Evolutionary conservation across 2,113 vertebrate species (phyloP), one percentile per base, ranked within the genome.

Genomic region (Podarcis raffonei): DNA sequence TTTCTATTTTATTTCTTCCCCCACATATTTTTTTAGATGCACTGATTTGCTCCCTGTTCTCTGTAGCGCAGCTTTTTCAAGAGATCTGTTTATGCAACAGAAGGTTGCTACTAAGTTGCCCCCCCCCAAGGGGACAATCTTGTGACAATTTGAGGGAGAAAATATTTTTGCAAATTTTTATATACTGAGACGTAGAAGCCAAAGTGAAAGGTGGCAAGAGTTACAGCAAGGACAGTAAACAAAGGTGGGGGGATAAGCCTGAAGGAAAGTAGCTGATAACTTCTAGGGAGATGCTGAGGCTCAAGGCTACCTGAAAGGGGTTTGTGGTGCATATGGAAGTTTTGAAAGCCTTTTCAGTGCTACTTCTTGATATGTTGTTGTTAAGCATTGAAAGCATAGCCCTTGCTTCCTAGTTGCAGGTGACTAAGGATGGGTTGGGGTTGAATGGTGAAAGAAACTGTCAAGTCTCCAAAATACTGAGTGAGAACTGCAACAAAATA

Each of bases 11-110:
- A 37, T 53, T 68, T 59, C 23, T 84, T 75, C 15, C 20, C 42
- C 53, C 15, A 32, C 68, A 79, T 68, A 86, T 86, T 80, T 86
- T 48, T 53, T 86, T 86, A 86, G 85, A 68, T 87, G 75, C 65
- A 39, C 82, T 79, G 71, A 78, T 84, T 84, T 65, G 74, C 74
- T 84, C 74, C 71, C 8, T 84, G 39, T 76, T 79, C 65, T 82
- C 65, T 78, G 11, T 30, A 39, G n/a, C 25, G 5, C 69, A 32
- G 42, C 48, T 84, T 22, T 16, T 77, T 23, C 7, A 53, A 68
- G 30, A 57, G 37, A 74, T 77, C n/a, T 66, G 22, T 77, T 79
- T 69, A 71, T 71, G 16, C n/a, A 80, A 87, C 3, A 25, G 76
- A 32, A 48, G 30, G 37, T 57, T 69, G 30, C 42, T 69, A 32